Evolutionary conservation across 2,888 invertebrate genomes (phyloP).

Genomic region (Crocallis elinguaria): DNA sequence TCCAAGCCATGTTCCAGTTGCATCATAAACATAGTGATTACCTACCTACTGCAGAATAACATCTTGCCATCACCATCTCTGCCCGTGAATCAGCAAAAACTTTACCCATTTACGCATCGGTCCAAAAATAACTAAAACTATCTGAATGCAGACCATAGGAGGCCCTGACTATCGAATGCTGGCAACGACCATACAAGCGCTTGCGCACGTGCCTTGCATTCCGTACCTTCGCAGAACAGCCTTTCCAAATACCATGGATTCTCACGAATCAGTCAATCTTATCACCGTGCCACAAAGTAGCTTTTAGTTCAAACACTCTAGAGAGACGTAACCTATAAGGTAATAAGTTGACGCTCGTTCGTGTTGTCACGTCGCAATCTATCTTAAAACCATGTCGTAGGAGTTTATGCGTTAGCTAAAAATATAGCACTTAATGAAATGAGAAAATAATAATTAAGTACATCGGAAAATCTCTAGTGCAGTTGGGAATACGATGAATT

Average conservation of each 20-base stretch:
- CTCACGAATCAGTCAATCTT: conserved; percentile 43
- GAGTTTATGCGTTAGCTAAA: too few species aligned
- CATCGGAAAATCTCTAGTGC: too few species aligned
- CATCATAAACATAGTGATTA: not conserved
- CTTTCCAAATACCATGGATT: conserved; percentile 47
- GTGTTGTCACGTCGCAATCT: not conserved
- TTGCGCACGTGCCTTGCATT: conserved; percentile 68
- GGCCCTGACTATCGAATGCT: conserved; percentile 66
- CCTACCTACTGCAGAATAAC: not conserved
- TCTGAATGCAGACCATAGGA: conserved; percentile 69
- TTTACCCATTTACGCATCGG: conserved; percentile 46
- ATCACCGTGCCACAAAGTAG: conserved; percentile 44
- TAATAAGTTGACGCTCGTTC: not conserved
- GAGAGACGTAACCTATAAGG: conserved; percentile 8
- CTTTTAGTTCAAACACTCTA: not conserved
- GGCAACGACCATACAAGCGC: conserved; percentile 63
- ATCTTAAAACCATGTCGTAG: not conserved
- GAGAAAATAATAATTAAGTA: too few species aligned
- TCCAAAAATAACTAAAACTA: conserved; percentile 68
- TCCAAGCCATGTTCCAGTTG: not conserved
- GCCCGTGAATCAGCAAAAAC: conserved; percentile 20
- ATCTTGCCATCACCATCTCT: not conserved
- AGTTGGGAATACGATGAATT: too few species aligned
- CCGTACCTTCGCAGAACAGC: conserved; percentile 56
- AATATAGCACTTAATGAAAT: too few species aligned